These are phyloP conservation scores for Corbicula japonica DNA, from an alignment of 2,888 invertebrate genomes.

Conservation along the genomic window DNA sequence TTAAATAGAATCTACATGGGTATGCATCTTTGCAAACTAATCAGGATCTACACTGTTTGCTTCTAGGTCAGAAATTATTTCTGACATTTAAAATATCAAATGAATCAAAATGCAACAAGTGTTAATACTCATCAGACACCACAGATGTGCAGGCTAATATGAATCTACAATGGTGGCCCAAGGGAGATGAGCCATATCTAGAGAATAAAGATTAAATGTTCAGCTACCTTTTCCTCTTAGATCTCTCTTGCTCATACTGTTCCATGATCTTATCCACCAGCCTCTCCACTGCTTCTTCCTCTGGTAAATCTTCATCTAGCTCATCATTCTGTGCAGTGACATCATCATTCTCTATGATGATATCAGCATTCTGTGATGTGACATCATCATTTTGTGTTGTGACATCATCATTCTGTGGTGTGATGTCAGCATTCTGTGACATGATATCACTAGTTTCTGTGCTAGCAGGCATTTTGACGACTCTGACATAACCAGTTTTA, in stretches of 20 bases:
- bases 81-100: too few relatives aligned
- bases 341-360: slow-evolving; percentile 6
- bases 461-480: neutral
- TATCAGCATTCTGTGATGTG: slow-evolving; percentile 3
- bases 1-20: too few relatives aligned
- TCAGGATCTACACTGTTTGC: too few relatives aligned
- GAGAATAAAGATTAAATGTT: too few relatives aligned
- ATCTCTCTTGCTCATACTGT: slow-evolving; percentile 35
- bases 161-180: too few relatives aligned
- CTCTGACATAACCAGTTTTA: neutral
- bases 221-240: slow-evolving; percentile 26
- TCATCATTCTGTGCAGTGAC: slow-evolving; percentile 3
- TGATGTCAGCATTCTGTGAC: neutral
- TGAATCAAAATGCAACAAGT: too few relatives aligned
- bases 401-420: neutral
- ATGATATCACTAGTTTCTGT: too few relatives aligned
- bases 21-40: too few relatives aligned
- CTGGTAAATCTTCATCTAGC: slow-evolving; percentile 25
- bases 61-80: too few relatives aligned
- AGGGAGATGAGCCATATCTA: too few relatives aligned
- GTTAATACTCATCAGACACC: too few relatives aligned
- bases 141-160: too few relatives aligned
- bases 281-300: slow-evolving; percentile 56
- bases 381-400: neutral
- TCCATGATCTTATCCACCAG: slow-evolving; percentile 50